phyloP scores from a whole-genome alignment of 2,113 vertebrate genomes.

The Hystrix cristata region DNA sequence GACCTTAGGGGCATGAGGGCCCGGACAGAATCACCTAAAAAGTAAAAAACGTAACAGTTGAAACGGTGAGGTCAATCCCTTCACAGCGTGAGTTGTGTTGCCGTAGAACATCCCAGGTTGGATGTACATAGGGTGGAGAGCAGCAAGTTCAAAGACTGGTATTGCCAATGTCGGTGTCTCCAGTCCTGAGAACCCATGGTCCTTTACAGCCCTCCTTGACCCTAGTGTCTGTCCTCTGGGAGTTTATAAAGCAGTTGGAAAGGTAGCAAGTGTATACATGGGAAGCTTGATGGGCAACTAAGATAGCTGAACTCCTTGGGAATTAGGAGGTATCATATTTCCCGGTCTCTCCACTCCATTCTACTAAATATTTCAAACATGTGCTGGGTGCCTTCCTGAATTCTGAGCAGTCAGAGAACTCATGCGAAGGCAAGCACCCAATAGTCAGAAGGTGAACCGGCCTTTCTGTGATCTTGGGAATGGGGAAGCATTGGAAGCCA shows the following conservation, averaged over 20 bases:
- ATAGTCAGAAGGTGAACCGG: not conserved
- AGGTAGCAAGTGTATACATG: too few relatives aligned
- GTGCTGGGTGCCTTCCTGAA: not conserved
- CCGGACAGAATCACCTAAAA: conserved; percentile 23
- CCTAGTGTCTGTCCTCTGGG: not conserved
- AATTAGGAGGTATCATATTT: not conserved
- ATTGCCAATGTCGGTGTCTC: not conserved
- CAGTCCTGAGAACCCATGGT: not conserved
- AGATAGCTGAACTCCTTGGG: not conserved
- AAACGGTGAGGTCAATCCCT: conserved; percentile 42
- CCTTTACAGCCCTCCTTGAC: rapidly evolving
- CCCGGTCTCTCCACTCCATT: not conserved
- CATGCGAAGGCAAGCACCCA: not conserved
- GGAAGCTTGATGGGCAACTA: not conserved
- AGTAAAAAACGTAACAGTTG: not conserved
- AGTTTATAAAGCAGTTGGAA: not conserved
- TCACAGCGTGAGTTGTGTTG: conserved; percentile 9
- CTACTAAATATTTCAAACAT: not conserved
- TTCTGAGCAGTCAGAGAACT: not conserved
- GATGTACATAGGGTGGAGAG: not conserved
- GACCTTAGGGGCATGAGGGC: rapidly evolving
- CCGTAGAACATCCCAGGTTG: conserved; percentile 60
- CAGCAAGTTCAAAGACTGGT: not conserved
- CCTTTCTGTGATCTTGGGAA: not conserved
- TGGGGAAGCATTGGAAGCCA: not conserved